These are phyloP conservation scores for Apodemia duryi DNA, from an alignment of 2,888 invertebrate species.

Conservation along the genomic window DNA sequence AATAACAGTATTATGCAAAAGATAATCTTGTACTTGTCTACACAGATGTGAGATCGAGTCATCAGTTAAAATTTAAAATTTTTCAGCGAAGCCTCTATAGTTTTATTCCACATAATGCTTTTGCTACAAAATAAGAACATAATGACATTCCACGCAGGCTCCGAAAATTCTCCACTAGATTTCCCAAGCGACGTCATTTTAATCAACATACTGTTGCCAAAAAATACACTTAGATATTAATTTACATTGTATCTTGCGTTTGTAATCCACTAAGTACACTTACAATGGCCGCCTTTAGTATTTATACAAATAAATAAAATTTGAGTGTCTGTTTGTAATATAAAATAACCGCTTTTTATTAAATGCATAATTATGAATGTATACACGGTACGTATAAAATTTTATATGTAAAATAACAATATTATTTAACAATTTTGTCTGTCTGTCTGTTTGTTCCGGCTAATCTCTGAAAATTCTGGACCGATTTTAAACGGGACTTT, in stretches of 20 bases:
- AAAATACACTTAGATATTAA: constrained; percentile 17
- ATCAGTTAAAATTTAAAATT: neutral
- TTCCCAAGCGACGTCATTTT: constrained; percentile 36
- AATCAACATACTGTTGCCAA: constrained; percentile 23
- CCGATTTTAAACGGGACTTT: too few relatives aligned
- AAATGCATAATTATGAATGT: too few relatives aligned
- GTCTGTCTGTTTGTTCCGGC: too few relatives aligned
- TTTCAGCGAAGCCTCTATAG: neutral
- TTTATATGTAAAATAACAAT: too few relatives aligned
- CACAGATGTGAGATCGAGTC: neutral
- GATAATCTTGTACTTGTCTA: too few relatives aligned
- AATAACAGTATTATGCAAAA: too few relatives aligned
- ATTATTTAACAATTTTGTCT: too few relatives aligned
- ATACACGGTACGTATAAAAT: too few relatives aligned
- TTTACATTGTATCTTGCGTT: constrained; percentile 8
- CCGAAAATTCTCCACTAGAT: constrained; percentile 27
- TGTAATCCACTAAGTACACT: neutral
- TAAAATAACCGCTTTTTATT: too few relatives aligned
- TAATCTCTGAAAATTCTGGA: too few relatives aligned
- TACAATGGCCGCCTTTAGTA: neutral
- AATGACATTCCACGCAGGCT: constrained; percentile 10
- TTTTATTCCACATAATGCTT: neutral
- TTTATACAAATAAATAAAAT: neutral
- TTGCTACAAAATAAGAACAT: constrained; percentile 4
- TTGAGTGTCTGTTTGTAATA: too few relatives aligned